Percentiles rank a stretch among this genome's conserved stretches.
These are phyloP conservation scores for Stegastes partitus DNA, from an alignment of 2,113 vertebrate species.

Conservation along the genomic window DNA sequence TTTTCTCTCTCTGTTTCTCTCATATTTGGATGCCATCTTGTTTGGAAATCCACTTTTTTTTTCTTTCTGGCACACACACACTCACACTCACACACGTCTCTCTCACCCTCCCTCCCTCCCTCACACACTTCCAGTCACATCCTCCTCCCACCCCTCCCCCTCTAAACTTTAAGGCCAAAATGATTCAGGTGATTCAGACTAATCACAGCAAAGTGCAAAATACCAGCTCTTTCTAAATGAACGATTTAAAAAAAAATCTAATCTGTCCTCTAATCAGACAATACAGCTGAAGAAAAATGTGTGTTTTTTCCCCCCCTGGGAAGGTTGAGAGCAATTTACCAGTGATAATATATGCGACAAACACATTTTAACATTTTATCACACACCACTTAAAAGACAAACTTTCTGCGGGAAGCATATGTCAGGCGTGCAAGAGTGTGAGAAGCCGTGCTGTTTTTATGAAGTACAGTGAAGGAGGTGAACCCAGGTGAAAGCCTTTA, in stretches of 20 bases:
- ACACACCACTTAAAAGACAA: neutral
- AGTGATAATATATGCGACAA: neutral
- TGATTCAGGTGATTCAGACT: slow-evolving; percentile 14
- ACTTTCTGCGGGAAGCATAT: neutral
- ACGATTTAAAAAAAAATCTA: neutral
- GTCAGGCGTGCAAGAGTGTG: neutral
- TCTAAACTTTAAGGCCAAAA: slow-evolving; percentile 9
- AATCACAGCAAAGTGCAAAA: slow-evolving; percentile 9
- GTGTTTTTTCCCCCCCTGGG: neutral
- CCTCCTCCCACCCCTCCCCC: neutral
- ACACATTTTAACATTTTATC: neutral
- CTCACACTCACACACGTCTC: neutral
- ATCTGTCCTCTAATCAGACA: neutral
- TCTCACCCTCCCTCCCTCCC: neutral
- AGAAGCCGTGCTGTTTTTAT: neutral
- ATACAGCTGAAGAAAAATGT: neutral
- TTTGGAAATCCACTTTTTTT: slow-evolving; percentile 21
- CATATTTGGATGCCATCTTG: slow-evolving; percentile 21
- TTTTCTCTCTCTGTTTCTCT: no score
- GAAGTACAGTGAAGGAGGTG: slow-evolving; percentile 4
- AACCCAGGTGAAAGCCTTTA: slow-evolving; percentile 18
- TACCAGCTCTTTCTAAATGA: neutral
- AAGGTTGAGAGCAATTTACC: neutral
- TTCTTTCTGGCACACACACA: neutral
- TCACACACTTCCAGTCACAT: neutral